phyloP scores from a whole-genome alignment of 2,888 invertebrate species.

The Camponotus fellah region DNA sequence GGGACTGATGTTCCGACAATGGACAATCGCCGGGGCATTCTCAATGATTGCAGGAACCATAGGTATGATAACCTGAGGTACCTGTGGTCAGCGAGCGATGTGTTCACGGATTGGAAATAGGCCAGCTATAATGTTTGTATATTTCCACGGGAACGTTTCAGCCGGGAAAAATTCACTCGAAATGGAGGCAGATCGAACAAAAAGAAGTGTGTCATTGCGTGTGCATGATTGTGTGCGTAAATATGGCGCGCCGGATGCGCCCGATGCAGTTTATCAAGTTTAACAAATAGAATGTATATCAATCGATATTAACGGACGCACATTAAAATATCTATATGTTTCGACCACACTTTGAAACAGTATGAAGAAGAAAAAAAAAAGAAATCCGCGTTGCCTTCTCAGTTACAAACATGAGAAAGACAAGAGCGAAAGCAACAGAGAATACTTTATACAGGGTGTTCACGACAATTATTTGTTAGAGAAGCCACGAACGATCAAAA shows the following conservation, averaged over 20 bases:
- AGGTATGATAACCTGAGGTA: conserved; percentile 17
- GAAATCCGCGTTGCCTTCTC: conserved; percentile 9
- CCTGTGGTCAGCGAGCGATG: conserved; percentile 18
- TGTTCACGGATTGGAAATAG: conserved; percentile 7
- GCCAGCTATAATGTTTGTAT: neutral
- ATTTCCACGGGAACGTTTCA: conserved; percentile 29
- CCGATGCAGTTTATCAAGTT: conserved; percentile 15
- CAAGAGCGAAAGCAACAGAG: neutral
- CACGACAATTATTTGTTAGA: conserved; percentile 23
- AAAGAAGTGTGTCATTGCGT: conserved; percentile 21
- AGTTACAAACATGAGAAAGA: neutral
- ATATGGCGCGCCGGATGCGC: conserved; percentile 41
- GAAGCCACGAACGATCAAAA: conserved; percentile 32
- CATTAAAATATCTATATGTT: neutral
- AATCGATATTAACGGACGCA: conserved; percentile 19
- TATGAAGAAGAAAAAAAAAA: neutral
- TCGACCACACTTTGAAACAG: neutral
- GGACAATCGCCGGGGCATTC: conserved; percentile 45
- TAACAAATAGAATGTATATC: conserved; percentile 18
- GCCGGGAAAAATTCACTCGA: conserved; percentile 30
- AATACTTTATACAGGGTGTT: conserved; percentile 43
- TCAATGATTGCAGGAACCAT: conserved; percentile 6
- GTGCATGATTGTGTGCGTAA: conserved; percentile 43
- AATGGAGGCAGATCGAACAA: conserved; percentile 23
- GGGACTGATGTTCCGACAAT: conserved; percentile 35